phyloP scores from a whole-genome alignment of 30 jellyfish, hydroid and myxozoan species.

The Sanderia malayensis region DNA sequence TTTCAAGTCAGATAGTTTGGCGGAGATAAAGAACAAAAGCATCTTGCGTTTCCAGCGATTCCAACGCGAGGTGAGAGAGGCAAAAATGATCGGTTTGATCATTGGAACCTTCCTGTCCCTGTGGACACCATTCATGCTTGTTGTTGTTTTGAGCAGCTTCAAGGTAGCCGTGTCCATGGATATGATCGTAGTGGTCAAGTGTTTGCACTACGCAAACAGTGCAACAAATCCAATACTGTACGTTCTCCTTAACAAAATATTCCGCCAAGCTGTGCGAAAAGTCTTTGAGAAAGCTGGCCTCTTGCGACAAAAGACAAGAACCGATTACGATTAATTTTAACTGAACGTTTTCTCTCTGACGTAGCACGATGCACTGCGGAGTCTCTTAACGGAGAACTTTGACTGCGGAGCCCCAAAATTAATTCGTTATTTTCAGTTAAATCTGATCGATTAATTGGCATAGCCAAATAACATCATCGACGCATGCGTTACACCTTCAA shows the following conservation, averaged over 20 bases:
- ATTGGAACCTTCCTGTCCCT: slow-evolving; percentile 78
- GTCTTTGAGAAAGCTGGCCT: neutral
- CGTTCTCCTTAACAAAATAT: slow-evolving; percentile 67
- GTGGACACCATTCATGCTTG: slow-evolving; percentile 93
- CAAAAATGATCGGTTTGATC: slow-evolving; percentile 70
- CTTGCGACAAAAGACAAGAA: neutral
- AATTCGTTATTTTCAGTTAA: too few relatives aligned
- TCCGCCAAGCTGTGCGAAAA: slow-evolving; percentile 34
- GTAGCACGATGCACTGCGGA: too few relatives aligned
- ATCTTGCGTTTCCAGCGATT: slow-evolving; percentile 15
- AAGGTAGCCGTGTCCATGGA: slow-evolving; percentile 23
- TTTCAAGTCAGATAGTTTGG: slow-evolving; percentile 9
- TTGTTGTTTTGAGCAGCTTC: slow-evolving; percentile 43
- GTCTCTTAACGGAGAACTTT: too few relatives aligned
- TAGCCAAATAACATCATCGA: too few relatives aligned
- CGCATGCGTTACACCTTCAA: too few relatives aligned
- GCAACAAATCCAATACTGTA: slow-evolving; percentile 84
- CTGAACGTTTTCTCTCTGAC: neutral
- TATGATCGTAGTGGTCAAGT: slow-evolving; percentile 35
- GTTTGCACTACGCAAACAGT: slow-evolving; percentile 80
- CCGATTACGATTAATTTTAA: neutral
- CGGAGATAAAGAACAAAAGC: slow-evolving; percentile 28
- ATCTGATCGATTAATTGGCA: too few relatives aligned
- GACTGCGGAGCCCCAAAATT: too few relatives aligned
- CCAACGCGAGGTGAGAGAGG: slow-evolving; percentile 70